Evolutionary conservation across 1,140 invertebrate species (phyloP).

Genomic region (Phymastichus coffea): DNA sequence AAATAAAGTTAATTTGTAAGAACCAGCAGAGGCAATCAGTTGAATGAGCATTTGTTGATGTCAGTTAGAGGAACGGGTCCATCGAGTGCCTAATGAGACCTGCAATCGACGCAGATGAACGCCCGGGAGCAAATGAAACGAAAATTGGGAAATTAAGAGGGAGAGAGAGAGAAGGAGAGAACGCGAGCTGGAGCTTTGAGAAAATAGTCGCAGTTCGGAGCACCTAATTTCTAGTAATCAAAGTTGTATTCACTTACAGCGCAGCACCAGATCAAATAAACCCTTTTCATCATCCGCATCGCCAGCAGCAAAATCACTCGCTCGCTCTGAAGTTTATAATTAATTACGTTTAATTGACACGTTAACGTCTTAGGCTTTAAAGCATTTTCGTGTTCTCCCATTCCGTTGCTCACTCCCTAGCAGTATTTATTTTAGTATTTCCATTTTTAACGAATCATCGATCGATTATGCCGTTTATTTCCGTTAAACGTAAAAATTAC

Average conservation of each 20-base stretch:
- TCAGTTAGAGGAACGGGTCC: neutral
- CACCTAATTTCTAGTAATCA: conserved; percentile 48
- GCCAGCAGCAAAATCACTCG: conserved; percentile 11
- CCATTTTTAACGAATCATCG: no score
- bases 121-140: conserved; percentile 10
- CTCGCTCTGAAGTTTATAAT: conserved; percentile 17
- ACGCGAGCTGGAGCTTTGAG: no score
- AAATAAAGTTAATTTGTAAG: no score
- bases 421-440: no score
- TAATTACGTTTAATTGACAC: conserved; percentile 15
- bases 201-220: conserved; percentile 43
- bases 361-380: neutral
- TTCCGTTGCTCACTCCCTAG: no score
- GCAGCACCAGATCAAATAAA: conserved; percentile 41
- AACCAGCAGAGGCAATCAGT: no score
- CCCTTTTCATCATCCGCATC: conserved; percentile 30
- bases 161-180: conserved; percentile 23
- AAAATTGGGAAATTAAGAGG: conserved; percentile 23
- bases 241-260: conserved; percentile 45
- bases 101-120: conserved; percentile 7
- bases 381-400: neutral
- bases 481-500: no score
- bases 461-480: no score
- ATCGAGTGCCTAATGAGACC: conserved; percentile 5
- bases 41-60: neutral